Percentiles rank a stretch among this genome's conserved stretches.
Conservation (phyloP, 2,113 vertebrate species). For the Odocoileus hemionus region DNA sequence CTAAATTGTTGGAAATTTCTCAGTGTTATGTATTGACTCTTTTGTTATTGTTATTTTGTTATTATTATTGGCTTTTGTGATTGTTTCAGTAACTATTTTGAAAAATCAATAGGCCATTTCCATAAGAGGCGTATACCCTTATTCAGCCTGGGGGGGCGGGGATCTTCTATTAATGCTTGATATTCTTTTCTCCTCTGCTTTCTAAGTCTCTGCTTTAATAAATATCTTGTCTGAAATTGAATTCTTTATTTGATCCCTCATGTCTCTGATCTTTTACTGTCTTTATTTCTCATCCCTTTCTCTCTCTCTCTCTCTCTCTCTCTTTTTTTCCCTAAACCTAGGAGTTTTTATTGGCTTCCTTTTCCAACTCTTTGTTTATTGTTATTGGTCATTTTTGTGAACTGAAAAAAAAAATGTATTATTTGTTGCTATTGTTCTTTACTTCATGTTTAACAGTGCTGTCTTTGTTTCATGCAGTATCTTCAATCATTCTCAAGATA, state of each 20-base stretch:
- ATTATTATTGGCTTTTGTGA: background rate
- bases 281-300: background rate
- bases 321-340: background rate
- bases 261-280: background rate
- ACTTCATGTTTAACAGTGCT: background rate
- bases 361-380: background rate
- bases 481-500: background rate
- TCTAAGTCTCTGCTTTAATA: background rate
- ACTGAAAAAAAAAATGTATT: background rate
- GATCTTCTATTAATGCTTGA: background rate
- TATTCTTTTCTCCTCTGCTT: background rate
- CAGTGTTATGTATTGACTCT: background rate
- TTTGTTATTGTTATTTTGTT: background rate
- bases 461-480: background rate
- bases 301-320: background rate
- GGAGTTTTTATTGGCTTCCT: background rate
- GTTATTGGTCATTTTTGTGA: background rate
- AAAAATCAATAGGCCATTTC: background rate
- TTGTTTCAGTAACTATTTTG: background rate
- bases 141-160: background rate
- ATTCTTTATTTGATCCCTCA: background rate
- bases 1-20: background rate
- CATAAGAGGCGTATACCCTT: background rate
- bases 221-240: background rate
- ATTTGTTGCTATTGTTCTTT: background rate